These are phyloP conservation scores for Diabrotica balteata DNA, from an alignment of 2,888 invertebrate species.

Conservation along the genomic window DNA sequence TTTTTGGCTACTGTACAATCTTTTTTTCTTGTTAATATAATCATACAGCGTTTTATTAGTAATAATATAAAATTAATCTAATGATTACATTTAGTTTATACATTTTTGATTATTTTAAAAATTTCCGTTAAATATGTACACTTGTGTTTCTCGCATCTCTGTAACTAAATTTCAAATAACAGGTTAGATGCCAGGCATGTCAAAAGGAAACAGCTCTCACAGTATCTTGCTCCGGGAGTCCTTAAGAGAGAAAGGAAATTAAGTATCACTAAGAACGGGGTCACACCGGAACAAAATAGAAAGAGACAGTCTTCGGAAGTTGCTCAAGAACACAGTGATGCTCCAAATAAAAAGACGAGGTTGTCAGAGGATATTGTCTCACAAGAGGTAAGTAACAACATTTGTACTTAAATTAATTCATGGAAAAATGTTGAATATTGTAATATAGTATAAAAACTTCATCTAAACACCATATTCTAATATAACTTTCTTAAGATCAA, in stretches of 20 bases:
- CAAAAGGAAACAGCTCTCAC: slow-evolving; percentile 76
- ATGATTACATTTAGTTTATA: neutral
- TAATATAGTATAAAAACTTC: no score
- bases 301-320: slow-evolving; percentile 49
- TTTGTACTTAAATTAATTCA: neutral
- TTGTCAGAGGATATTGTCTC: slow-evolving; percentile 52
- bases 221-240: slow-evolving; percentile 75
- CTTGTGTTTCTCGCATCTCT: neutral
- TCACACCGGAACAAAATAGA: slow-evolving; percentile 41
- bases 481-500: no score
- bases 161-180: neutral
- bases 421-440: no score
- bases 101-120: neutral
- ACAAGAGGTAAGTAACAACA: slow-evolving; percentile 45
- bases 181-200: slow-evolving; percentile 85
- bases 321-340: slow-evolving; percentile 29
- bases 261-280: slow-evolving; percentile 53
- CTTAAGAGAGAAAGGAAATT: slow-evolving; percentile 76
- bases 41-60: no score
- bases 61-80: no score
- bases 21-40: no score
- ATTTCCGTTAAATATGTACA: no score
- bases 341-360: slow-evolving; percentile 49
- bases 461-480: no score
- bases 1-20: no score